These are phyloP conservation scores for Strigops habroptila DNA, from an alignment of 2,113 vertebrate genomes.

Conservation along the genomic window DNA sequence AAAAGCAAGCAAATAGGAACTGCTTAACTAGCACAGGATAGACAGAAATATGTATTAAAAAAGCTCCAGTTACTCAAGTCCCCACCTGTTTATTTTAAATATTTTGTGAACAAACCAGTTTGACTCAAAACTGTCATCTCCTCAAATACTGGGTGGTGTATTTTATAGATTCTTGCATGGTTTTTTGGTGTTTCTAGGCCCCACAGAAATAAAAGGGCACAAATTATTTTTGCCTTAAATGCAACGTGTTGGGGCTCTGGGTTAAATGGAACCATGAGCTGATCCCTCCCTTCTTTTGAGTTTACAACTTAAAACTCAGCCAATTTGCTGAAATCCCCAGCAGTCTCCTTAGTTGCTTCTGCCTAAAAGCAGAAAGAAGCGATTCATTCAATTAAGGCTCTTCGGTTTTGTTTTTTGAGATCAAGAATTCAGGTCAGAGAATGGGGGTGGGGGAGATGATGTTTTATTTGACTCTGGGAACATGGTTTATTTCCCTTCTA, in stretches of 20 bases:
- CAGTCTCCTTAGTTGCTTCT: neutral
- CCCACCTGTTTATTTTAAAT: neutral
- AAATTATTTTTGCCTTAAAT: neutral
- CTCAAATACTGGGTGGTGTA: neutral
- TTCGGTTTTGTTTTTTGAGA: conserved; percentile 23
- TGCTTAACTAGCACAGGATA: neutral
- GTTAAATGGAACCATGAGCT: neutral
- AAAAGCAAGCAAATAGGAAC: neutral
- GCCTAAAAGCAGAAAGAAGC: conserved; percentile 16
- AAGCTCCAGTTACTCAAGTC: neutral
- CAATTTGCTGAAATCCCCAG: neutral
- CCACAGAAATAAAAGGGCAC: neutral
- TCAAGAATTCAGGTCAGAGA: conserved; percentile 30
- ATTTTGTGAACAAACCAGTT: neutral
- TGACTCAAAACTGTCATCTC: neutral
- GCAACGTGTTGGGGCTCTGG: neutral
- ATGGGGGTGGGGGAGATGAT: neutral
- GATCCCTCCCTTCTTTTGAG: neutral
- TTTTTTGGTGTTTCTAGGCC: neutral
- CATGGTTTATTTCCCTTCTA: neutral
- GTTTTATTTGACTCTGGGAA: neutral
- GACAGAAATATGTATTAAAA: neutral
- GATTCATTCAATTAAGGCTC: conserved; percentile 18
- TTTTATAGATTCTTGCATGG: neutral
- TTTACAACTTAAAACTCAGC: neutral